Evolutionary conservation across 2,113 vertebrate species (phyloP).

Genomic region (Artemisiospiza belli): DNA sequence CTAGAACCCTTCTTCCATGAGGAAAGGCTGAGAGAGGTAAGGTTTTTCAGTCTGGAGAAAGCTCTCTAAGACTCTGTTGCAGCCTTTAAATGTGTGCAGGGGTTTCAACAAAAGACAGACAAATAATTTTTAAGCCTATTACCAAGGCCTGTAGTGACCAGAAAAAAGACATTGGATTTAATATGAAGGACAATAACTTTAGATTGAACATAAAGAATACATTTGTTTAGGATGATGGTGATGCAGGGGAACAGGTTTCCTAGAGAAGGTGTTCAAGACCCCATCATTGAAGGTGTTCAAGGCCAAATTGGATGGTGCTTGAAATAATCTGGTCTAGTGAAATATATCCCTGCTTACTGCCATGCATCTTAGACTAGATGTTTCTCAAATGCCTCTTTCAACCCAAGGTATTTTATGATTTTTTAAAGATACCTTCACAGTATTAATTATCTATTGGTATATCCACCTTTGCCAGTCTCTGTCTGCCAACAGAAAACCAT

Average conservation of each 20-base stretch:
- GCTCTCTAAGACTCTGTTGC: not conserved
- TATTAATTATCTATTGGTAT: not conserved
- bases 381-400: not conserved
- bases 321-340: not conserved
- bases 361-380: not conserved
- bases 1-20: not conserved
- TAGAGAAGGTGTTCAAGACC: not conserved
- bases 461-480: not conserved
- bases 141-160: fast-evolving
- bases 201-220: not conserved
- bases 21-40: not conserved
- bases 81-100: not conserved
- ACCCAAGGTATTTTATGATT: not conserved
- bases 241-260: not conserved
- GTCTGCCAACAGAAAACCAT: not conserved
- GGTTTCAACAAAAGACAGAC: not conserved
- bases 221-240: not conserved
- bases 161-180: not conserved
- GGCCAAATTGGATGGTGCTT: fast-evolving
- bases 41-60: not conserved
- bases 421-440: not conserved
- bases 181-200: not conserved
- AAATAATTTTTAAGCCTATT: not conserved
- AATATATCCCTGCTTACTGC: not conserved
- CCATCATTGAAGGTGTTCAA: not conserved